Evolutionary conservation across 2,113 vertebrate genomes (phyloP).

Genomic region (Myrmophylax atrothorax): DNA sequence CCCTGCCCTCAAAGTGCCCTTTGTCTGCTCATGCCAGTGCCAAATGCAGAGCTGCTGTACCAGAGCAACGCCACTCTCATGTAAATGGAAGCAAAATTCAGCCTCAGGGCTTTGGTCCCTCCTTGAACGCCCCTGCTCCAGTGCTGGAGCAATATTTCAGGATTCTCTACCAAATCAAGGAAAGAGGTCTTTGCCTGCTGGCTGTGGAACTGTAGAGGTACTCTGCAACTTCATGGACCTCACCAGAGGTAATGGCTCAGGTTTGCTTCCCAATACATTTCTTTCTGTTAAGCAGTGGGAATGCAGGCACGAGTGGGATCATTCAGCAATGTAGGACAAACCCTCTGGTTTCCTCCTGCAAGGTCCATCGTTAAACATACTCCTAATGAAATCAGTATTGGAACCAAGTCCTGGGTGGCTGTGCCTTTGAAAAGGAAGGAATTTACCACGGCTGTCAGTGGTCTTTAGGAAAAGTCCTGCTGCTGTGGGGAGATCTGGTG

Average conservation of each 20-base stretch:
- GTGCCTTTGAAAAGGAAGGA: neutral
- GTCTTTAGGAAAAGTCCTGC: neutral
- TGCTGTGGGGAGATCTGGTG: fast-evolving
- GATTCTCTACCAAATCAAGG: neutral
- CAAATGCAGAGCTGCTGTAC: neutral
- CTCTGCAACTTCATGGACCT: neutral
- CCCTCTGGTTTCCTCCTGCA: neutral
- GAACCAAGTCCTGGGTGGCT: neutral
- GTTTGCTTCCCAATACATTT: neutral
- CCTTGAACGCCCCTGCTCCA: fast-evolving
- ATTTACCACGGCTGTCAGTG: neutral
- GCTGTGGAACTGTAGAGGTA: neutral
- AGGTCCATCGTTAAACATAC: neutral
- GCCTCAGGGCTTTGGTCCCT: neutral
- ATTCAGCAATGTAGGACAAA: neutral
- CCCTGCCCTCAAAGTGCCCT: neutral
- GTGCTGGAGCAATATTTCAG: neutral
- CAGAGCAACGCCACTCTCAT: neutral
- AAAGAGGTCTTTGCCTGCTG: neutral
- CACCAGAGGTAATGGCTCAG: neutral
- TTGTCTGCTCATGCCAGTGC: fast-evolving
- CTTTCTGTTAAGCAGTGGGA: neutral
- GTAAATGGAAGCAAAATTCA: neutral
- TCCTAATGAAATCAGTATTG: neutral
- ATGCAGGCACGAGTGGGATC: fast-evolving